phyloP scores from a whole-genome alignment of 2,113 vertebrate species.

The Rafetus swinhoei region DNA sequence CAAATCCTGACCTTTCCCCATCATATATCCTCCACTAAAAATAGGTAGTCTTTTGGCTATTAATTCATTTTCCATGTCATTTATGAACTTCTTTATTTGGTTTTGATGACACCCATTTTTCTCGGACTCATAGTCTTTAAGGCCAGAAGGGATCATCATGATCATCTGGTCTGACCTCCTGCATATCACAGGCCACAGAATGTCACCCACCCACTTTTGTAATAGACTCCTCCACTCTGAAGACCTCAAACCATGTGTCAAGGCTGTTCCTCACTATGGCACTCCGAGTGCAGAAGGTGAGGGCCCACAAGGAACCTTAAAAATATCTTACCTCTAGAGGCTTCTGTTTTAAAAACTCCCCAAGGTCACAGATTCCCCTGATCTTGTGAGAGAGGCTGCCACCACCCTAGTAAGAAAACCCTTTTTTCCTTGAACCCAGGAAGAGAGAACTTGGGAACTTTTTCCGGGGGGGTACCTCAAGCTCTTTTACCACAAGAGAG shows the following conservation, averaged over 20 bases:
- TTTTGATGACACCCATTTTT: not conserved
- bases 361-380: too few relatives aligned
- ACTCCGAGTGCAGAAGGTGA: too few relatives aligned
- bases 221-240: not conserved
- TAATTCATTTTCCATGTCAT: conserved; percentile 32
- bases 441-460: too few relatives aligned
- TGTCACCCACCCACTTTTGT: not conserved
- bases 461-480: too few relatives aligned
- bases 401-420: too few relatives aligned
- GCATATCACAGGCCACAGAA: not conserved
- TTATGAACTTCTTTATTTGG: not conserved
- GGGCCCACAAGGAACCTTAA: too few relatives aligned
- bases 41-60: conserved; percentile 21
- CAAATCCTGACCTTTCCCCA: conserved; percentile 32
- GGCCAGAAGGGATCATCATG: not conserved
- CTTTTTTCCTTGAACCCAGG: too few relatives aligned
- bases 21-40: not conserved
- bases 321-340: too few relatives aligned
- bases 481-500: too few relatives aligned
- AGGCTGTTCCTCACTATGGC: too few relatives aligned
- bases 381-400: too few relatives aligned
- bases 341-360: too few relatives aligned
- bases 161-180: not conserved
- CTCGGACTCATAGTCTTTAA: not conserved
- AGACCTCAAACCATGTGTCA: not conserved